Conservation (phyloP, 2,113 vertebrate species). For the Pseudonaja textilis region DNA sequence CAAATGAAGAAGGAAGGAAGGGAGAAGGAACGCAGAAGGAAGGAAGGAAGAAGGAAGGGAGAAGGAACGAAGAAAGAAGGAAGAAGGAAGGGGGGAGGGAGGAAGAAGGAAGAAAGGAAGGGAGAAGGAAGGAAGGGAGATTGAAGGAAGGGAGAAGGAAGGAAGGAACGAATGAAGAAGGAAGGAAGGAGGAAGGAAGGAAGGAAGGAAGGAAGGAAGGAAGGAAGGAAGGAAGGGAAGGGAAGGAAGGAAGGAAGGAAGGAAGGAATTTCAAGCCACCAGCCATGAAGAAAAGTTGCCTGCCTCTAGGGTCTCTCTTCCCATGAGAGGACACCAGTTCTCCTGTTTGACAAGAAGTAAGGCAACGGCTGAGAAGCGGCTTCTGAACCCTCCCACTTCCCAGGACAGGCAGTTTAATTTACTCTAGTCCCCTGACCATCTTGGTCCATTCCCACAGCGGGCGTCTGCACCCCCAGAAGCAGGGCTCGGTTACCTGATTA, state of each 20-base stretch:
- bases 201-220: neutral
- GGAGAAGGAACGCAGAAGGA: too few species aligned
- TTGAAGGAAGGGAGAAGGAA: too few species aligned
- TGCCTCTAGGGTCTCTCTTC: neutral
- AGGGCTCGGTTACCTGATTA: constrained; percentile 30
- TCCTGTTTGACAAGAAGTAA: rapidly evolving
- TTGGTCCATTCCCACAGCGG: constrained; percentile 13
- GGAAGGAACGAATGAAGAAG: neutral
- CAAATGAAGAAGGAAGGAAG: too few species aligned
- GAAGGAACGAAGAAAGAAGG: too few species aligned
- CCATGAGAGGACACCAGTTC: neutral
- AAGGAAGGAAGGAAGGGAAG: too few species aligned
- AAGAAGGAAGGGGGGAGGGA: neutral
- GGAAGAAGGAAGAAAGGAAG: too few species aligned
- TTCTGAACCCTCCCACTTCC: rapidly evolving
- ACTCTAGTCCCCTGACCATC: rapidly evolving
- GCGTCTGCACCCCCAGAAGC: constrained; percentile 25
- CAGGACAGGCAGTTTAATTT: neutral
- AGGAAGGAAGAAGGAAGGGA: too few species aligned
- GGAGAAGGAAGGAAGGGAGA: neutral
- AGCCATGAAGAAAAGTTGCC: neutral
- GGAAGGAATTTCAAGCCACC: neutral
- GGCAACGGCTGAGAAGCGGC: neutral
- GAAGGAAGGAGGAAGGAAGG: too few species aligned
- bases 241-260: neutral